Conservation (phyloP, 2,888 invertebrate genomes). For the Athripsodes cinereus region DNA sequence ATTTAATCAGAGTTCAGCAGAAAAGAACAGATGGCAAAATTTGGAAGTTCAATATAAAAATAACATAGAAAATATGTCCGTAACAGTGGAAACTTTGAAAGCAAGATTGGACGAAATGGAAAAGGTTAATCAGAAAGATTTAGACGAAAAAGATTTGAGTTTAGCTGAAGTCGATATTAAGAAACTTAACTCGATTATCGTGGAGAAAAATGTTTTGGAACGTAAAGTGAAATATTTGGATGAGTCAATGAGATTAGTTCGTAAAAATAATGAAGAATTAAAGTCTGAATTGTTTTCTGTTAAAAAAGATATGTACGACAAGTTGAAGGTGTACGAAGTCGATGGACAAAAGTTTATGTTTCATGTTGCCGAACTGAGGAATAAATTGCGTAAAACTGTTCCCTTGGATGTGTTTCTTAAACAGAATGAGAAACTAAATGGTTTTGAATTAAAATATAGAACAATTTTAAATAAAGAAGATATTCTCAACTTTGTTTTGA, state of each 20-base stretch:
- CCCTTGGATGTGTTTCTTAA: constrained; percentile 46
- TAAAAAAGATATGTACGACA: constrained; percentile 43
- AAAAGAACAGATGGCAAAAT: constrained; percentile 41
- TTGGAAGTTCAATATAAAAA: constrained; percentile 45
- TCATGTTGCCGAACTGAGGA: constrained; percentile 38
- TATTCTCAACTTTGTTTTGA: background rate
- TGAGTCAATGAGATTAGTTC: constrained; percentile 41
- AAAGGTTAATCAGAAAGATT: constrained; percentile 27
- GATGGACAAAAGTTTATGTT: constrained; percentile 42
- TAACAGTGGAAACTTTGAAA: constrained; percentile 32
- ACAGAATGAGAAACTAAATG: constrained; percentile 47
- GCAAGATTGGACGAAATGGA: constrained; percentile 30
- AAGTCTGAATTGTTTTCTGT: constrained; percentile 46
- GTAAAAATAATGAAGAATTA: constrained; percentile 48
- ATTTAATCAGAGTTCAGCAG: constrained; percentile 41
- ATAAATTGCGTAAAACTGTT: constrained; percentile 45
- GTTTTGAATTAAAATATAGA: constrained; percentile 49
- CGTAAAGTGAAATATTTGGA: constrained; percentile 44
- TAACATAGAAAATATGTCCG: constrained; percentile 39
- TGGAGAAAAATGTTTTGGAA: constrained; percentile 34
- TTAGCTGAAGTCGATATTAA: constrained; percentile 31
- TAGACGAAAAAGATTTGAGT: constrained; percentile 27
- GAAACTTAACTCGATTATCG: constrained; percentile 22
- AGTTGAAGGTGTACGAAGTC: constrained; percentile 39
- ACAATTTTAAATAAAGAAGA: constrained; percentile 33